These are phyloP conservation scores for Lucifuga dentata DNA, from an alignment of 2,113 vertebrate species.

Conservation along the genomic window DNA sequence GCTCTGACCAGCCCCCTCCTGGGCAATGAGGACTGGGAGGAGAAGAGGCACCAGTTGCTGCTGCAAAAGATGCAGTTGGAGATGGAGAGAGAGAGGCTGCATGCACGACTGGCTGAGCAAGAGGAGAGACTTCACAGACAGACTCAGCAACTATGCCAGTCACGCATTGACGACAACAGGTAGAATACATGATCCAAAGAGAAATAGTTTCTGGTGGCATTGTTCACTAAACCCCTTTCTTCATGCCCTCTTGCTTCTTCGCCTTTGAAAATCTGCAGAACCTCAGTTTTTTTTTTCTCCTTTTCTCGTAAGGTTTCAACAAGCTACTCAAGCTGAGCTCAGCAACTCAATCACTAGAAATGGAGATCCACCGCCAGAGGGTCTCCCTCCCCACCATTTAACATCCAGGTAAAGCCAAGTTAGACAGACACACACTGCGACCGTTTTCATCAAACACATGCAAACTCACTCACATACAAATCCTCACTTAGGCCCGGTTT, in stretches of 20 bases:
- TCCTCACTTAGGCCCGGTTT: too few species aligned
- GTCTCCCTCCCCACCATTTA: constrained; percentile 34
- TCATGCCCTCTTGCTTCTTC: not conserved
- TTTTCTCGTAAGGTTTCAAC: constrained; percentile 60
- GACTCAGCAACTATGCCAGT: constrained; percentile 87
- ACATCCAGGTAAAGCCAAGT: constrained; percentile 53
- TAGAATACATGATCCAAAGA: constrained; percentile 35
- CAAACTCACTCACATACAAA: not conserved
- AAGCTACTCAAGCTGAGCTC: constrained; percentile 51
- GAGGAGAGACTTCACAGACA: constrained; percentile 89
- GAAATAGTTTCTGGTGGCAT: constrained; percentile 3
- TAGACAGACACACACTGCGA: constrained; percentile 8
- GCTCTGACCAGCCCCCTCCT: constrained; percentile 51
- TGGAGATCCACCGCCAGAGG: constrained; percentile 24
- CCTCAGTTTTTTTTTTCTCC: not conserved
- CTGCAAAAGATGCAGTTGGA: constrained; percentile 95
- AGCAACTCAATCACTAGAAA: constrained; percentile 35
- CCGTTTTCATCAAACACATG: not conserved
- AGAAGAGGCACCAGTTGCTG: constrained; percentile 87
- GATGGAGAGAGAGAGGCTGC: constrained; percentile 90
- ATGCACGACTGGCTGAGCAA: constrained; percentile 88
- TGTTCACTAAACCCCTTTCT: not conserved
- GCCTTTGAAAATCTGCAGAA: constrained; percentile 8
- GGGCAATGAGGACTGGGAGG: constrained; percentile 84
- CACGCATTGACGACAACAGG: constrained; percentile 85